Evolutionary conservation across 2,113 vertebrate genomes (phyloP).

Genomic region (Scytalopus superciliaris): DNA sequence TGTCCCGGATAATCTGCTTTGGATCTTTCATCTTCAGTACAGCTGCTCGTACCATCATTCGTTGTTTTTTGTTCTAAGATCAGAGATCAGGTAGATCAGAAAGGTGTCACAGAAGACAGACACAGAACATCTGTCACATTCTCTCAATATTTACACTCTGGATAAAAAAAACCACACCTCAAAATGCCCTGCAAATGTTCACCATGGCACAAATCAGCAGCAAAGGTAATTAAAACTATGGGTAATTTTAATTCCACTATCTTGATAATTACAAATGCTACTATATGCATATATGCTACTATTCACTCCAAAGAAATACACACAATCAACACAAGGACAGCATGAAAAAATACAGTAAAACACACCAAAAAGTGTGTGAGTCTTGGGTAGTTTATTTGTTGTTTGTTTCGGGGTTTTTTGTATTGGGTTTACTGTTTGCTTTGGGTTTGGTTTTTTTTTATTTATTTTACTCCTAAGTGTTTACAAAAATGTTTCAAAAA

Average conservation of each 20-base stretch:
- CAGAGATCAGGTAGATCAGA: not conserved
- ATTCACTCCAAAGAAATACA: not conserved
- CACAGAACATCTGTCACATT: not conserved
- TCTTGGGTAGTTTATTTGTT: not conserved
- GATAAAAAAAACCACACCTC: not conserved
- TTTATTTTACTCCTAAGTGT: not conserved
- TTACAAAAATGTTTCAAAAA: not conserved
- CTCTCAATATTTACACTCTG: not conserved
- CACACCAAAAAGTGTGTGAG: not conserved
- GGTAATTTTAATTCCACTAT: not conserved
- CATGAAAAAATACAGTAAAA: not conserved
- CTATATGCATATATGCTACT: too few relatives aligned
- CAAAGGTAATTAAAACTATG: not conserved
- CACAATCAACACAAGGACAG: not conserved
- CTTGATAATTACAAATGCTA: not conserved
- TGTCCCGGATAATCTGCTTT: conserved; percentile 97
- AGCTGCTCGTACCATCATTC: conserved; percentile 98
- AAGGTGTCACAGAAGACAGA: not conserved
- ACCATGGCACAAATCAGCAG: not conserved
- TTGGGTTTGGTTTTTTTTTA: not conserved
- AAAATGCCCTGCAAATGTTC: not conserved
- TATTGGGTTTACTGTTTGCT: not conserved
- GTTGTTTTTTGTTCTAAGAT: conserved; percentile 95
- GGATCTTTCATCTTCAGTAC: conserved; percentile 99
- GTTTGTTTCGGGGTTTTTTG: not conserved